phyloP scores from a whole-genome alignment of 2,888 invertebrate species.

The Ichneumoninae sp. region DNA sequence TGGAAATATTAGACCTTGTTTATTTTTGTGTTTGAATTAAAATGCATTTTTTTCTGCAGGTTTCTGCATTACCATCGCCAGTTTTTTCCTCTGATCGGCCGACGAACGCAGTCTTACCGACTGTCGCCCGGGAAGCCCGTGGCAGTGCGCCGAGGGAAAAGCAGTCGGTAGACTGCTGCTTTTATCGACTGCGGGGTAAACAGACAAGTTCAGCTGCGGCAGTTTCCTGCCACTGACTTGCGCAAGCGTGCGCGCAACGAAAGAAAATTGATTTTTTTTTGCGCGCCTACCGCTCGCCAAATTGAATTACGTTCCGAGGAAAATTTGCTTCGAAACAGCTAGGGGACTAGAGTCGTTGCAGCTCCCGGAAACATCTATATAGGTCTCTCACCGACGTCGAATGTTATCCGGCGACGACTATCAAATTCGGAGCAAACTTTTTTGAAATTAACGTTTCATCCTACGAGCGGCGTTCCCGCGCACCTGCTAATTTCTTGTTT shows the following conservation, averaged over 20 bases:
- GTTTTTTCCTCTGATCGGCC: conserved; percentile 21
- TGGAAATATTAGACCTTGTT: neutral
- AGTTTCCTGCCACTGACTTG: conserved; percentile 49
- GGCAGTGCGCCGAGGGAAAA: neutral
- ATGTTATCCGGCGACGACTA: neutral
- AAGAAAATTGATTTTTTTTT: conserved; percentile 76
- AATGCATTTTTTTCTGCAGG: conserved; percentile 15
- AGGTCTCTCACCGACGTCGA: neutral
- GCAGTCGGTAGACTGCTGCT: conserved; percentile 15
- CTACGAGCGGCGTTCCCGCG: neutral
- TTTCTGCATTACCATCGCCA: conserved; percentile 45
- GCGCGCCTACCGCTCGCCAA: conserved; percentile 72
- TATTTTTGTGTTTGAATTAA: neutral
- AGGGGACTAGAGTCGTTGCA: conserved; percentile 29
- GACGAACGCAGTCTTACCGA: conserved; percentile 49
- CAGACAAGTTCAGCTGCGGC: neutral
- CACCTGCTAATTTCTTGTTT: neutral
- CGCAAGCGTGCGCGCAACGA: conserved; percentile 71
- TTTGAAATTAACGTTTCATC: neutral
- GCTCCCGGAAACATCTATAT: neutral
- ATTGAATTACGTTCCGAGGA: conserved; percentile 75
- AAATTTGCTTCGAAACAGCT: conserved; percentile 60
- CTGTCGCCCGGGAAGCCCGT: neutral
- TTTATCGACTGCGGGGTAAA: conserved; percentile 47
- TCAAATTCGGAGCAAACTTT: conserved; percentile 8